Conservation (phyloP, 2,888 invertebrate genomes). For the Rhorus exstirpatorius region DNA sequence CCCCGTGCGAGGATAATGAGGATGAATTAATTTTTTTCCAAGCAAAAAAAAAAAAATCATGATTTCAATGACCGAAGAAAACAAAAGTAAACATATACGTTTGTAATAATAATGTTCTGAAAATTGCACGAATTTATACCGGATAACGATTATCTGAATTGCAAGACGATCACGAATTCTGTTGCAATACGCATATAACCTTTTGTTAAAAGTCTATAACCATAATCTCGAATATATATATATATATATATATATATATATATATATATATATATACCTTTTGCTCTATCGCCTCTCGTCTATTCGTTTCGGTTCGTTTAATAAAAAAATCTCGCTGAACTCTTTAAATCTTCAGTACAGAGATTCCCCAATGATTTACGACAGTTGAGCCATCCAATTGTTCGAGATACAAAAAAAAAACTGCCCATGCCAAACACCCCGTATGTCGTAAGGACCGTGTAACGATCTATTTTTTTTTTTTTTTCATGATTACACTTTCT, state of each 20-base stretch:
- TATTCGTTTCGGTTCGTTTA: conserved; percentile 7
- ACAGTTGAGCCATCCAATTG: background rate
- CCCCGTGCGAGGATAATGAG: background rate
- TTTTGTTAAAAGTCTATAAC: background rate
- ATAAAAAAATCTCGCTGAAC: background rate
- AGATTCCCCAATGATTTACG: background rate
- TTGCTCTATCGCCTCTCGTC: background rate
- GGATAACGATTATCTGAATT: background rate
- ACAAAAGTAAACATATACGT: background rate
- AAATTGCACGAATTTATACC: background rate
- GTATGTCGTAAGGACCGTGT: too few species aligned
- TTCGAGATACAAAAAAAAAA: too few species aligned
- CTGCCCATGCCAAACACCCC: too few species aligned
- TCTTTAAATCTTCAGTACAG: background rate
- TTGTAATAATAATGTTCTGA: background rate
- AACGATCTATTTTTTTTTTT: too few species aligned
- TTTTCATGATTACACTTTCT: too few species aligned
- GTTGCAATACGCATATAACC: conserved; percentile 8
- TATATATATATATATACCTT: too few species aligned
- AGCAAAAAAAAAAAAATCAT: background rate
- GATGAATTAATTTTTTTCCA: background rate
- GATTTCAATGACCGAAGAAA: background rate
- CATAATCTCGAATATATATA: background rate
- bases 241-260: too few species aligned
- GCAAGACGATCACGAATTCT: conserved; percentile 4